A percentile compares a stretch with the other conserved stretches of the same genome.
phyloP scores from a whole-genome alignment of 1,140 invertebrate species.

The Formica exsecta region DNA sequence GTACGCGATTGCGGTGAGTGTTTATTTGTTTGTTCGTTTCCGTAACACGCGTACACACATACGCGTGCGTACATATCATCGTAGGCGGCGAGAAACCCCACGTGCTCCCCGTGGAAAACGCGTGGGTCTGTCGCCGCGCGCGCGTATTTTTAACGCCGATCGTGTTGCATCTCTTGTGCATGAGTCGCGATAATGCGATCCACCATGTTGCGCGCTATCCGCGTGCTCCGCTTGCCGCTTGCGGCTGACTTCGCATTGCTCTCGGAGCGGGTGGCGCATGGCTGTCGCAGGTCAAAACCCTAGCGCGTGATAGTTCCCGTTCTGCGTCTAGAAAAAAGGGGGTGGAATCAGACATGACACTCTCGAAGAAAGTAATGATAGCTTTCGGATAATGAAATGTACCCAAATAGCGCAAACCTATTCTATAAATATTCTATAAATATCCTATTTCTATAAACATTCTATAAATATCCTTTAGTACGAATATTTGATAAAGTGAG shows the following conservation, averaged over 20 bases:
- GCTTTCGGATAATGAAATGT: too few species aligned
- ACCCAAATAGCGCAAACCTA: too few species aligned
- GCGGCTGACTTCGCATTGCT: slow-evolving; percentile 28
- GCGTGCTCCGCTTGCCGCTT: not conserved
- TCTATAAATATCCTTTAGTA: too few species aligned
- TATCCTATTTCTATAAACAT: too few species aligned
- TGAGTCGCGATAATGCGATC: not conserved
- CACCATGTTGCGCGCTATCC: slow-evolving; percentile 48
- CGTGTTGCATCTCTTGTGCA: too few species aligned
- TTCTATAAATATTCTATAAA: too few species aligned
- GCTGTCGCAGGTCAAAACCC: slow-evolving; percentile 33
- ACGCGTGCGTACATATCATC: too few species aligned
- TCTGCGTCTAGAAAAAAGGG: not conserved
- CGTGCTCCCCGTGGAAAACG: slow-evolving; percentile 6
- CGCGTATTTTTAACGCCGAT: not conserved
- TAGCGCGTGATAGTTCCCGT: not conserved
- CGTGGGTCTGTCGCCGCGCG: not conserved
- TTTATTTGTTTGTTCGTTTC: not conserved
- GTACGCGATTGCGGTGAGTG: slow-evolving; percentile 76
- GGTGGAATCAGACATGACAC: not conserved
- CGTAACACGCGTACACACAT: not conserved
- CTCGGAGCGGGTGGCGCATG: slow-evolving; percentile 29
- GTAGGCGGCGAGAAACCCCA: not conserved
- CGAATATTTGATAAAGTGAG: too few species aligned
- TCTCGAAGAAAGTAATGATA: not conserved